These are phyloP conservation scores for Myiagra hebetior DNA, from an alignment of 2,113 vertebrate genomes.

Conservation along the genomic window DNA sequence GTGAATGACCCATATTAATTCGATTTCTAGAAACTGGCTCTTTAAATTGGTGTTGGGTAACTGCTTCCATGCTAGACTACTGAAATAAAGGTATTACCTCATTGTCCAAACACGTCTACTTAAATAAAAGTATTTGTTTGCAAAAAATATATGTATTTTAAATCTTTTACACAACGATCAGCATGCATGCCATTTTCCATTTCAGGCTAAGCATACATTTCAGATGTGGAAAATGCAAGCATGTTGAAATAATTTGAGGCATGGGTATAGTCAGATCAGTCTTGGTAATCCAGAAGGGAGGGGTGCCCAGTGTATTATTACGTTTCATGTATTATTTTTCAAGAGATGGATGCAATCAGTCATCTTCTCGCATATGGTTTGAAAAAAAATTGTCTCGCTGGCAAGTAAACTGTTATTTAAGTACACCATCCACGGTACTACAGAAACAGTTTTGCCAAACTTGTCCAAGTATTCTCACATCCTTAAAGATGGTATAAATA, in stretches of 20 bases:
- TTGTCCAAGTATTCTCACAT: slow-evolving; percentile 82
- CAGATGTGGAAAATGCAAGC: slow-evolving; percentile 76
- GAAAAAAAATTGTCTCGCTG: slow-evolving; percentile 70
- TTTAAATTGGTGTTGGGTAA: slow-evolving; percentile 74
- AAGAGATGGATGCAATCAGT: slow-evolving; percentile 70
- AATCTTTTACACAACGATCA: slow-evolving; percentile 69
- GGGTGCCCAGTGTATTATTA: slow-evolving; percentile 71
- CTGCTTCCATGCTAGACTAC: slow-evolving; percentile 68
- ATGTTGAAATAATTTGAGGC: slow-evolving; percentile 83
- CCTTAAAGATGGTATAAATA: slow-evolving; percentile 85
- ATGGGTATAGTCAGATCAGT: slow-evolving; percentile 73
- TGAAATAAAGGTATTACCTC: slow-evolving; percentile 75
- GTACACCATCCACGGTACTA: slow-evolving; percentile 80
- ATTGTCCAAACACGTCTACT: slow-evolving; percentile 65
- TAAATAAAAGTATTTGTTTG: slow-evolving; percentile 76
- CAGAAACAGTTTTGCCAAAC: slow-evolving; percentile 84
- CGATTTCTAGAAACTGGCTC: slow-evolving; percentile 74
- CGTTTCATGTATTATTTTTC: slow-evolving; percentile 78
- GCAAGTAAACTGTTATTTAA: slow-evolving; percentile 83
- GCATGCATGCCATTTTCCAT: slow-evolving; percentile 79
- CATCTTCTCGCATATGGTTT: slow-evolving; percentile 69
- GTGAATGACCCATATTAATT: slow-evolving; percentile 78
- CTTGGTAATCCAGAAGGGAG: slow-evolving; percentile 76
- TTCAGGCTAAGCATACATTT: slow-evolving; percentile 73
- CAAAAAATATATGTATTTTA: slow-evolving; percentile 68